A percentile compares a stretch with the other conserved stretches of the same genome.
Evolutionary conservation across 2,113 vertebrate genomes (phyloP).

Genomic region (Lynx canadensis): DNA sequence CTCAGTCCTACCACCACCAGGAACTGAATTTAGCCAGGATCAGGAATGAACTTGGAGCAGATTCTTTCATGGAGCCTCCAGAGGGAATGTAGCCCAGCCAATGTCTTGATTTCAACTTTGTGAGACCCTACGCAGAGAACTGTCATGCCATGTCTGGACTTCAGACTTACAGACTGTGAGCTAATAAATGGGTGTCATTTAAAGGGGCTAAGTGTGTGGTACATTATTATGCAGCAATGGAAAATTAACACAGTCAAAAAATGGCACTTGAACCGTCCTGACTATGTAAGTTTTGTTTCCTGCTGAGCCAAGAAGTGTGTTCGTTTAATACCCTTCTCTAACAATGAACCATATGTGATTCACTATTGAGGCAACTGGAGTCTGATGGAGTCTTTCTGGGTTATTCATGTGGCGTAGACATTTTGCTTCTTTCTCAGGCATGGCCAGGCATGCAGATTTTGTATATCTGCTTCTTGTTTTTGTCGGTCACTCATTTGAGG

Average conservation of each 20-base stretch:
- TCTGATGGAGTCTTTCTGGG: not conserved
- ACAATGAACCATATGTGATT: not conserved
- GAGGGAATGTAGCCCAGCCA: not conserved
- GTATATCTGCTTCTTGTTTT: not conserved
- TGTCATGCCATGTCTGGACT: not conserved
- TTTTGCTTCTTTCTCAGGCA: not conserved
- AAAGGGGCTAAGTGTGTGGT: not conserved
- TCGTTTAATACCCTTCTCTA: not conserved
- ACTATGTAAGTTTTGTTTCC: not conserved
- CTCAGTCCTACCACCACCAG: not conserved
- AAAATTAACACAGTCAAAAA: not conserved
- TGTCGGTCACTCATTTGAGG: not conserved
- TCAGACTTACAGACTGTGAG: not conserved
- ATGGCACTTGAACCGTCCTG: not conserved
- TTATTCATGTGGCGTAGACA: not conserved
- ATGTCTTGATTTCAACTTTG: not conserved
- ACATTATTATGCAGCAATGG: not conserved
- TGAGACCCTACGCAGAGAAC: not conserved
- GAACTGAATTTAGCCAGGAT: not conserved
- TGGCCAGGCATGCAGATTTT: not conserved
- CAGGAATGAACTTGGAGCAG: not conserved
- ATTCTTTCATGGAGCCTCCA: not conserved
- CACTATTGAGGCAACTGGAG: not conserved
- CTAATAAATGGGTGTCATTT: not conserved
- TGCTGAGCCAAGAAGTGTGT: not conserved